phyloP scores from a whole-genome alignment of 2,797 vertebrate species.

The Tokudaia tokunoshimensis region DNA sequence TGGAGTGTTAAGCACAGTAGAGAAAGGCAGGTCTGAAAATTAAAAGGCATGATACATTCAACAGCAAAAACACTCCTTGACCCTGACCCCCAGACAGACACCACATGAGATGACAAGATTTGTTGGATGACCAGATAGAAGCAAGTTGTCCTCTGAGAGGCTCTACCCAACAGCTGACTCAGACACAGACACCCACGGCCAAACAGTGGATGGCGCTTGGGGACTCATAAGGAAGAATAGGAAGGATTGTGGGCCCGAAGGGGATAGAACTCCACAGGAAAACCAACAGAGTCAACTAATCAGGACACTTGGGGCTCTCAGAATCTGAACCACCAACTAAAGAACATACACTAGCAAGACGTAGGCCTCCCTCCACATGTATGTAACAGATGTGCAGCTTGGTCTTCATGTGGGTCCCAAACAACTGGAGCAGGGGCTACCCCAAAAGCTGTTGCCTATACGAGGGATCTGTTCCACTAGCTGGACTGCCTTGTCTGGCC shows the following conservation, averaged over 20 bases:
- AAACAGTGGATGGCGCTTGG: background rate
- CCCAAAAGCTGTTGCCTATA: background rate
- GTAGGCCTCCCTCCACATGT: background rate
- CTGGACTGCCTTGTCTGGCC: background rate
- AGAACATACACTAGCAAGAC: background rate
- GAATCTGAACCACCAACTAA: background rate
- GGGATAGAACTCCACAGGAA: background rate
- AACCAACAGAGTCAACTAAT: background rate
- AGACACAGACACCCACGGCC: background rate
- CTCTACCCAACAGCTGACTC: background rate
- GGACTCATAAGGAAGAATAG: background rate
- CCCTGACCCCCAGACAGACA: background rate
- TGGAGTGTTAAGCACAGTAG: background rate
- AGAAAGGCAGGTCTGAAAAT: slow-evolving; percentile 9
- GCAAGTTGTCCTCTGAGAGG: background rate
- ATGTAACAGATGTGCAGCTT: background rate
- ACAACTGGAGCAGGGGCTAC: background rate
- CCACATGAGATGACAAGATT: slow-evolving; percentile 9
- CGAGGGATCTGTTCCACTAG: background rate
- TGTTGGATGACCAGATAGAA: background rate
- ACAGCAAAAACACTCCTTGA: background rate
- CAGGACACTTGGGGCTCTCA: background rate
- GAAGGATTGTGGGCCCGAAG: background rate
- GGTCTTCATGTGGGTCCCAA: background rate
- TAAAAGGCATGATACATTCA: background rate